Percentiles rank a stretch among this genome's conserved stretches.
These are phyloP conservation scores for Caenorhabditis sp. DNA, from an alignment of 2,888 invertebrate genomes.

Conservation along the genomic window DNA sequence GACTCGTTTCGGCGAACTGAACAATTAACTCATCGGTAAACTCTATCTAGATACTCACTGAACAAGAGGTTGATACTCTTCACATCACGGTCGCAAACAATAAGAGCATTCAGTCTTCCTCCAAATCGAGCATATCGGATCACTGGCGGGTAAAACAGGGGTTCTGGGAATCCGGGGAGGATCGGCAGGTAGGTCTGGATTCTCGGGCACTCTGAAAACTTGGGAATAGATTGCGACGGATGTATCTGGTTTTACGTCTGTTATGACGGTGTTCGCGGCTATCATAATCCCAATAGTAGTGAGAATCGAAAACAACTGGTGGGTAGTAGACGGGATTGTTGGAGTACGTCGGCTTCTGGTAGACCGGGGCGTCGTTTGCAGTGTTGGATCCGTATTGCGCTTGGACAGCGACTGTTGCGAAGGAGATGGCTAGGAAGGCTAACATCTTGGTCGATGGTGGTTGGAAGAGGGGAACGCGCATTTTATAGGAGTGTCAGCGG, in stretches of 20 bases:
- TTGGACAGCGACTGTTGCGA: conserved; percentile 28
- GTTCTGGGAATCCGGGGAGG: conserved; percentile 20
- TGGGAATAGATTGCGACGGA: too few relatives aligned
- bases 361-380: conserved; percentile 1
- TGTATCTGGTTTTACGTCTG: too few relatives aligned
- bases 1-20: conserved; percentile 32
- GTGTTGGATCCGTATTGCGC: conserved; percentile 33
- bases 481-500: conserved; percentile 17
- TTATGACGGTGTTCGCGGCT: conserved; percentile 22
- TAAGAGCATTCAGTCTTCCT: conserved; percentile 21
- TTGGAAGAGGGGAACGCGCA: neutral
- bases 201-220: conserved; percentile 41
- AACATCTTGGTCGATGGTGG: conserved; percentile 48
- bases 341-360: conserved; percentile 19
- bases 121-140: conserved; percentile 39
- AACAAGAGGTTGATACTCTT: conserved; percentile 39
- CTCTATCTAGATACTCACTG: conserved; percentile 3
- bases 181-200: conserved; percentile 24
- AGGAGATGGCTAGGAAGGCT: conserved; percentile 31
- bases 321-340: conserved; percentile 17
- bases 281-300: conserved; percentile 30
- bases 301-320: conserved; percentile 22
- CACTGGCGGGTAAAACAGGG: conserved; percentile 56
- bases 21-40: neutral
- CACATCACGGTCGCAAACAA: conserved; percentile 34